A percentile compares a stretch with the other conserved stretches of the same genome.
Evolutionary conservation across 2,888 invertebrate species (phyloP).

Genomic region (Oligia latruncula): DNA sequence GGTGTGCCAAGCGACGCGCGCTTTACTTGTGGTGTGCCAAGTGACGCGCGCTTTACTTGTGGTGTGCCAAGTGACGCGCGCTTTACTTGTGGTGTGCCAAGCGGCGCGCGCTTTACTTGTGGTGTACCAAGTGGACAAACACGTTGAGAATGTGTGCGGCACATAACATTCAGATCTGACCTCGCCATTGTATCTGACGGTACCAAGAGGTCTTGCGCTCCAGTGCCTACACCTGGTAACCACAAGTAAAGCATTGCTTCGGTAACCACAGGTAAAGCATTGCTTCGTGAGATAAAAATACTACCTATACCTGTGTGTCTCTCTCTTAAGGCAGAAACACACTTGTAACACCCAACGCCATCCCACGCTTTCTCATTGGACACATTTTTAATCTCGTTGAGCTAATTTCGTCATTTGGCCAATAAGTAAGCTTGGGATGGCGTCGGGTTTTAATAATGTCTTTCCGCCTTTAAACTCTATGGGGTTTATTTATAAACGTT

Average conservation of each 20-base stretch:
- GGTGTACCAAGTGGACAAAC: not conserved
- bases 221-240: not conserved
- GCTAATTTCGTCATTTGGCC: no score
- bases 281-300: not conserved
- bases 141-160: not conserved
- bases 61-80: not conserved
- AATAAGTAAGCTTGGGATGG: no score
- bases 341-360: no score
- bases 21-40: not conserved
- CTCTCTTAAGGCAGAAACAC: no score
- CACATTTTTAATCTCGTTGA: no score
- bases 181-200: not conserved
- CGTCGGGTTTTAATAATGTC: no score
- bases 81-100: not conserved
- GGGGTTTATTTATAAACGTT: no score
- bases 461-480: no score
- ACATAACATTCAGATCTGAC: not conserved
- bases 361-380: no score
- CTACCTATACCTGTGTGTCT: not conserved
- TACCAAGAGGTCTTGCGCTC: no score
- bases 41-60: not conserved
- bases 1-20: not conserved
- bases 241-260: not conserved
- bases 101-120: not conserved
- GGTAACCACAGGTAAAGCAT: not conserved